Evolutionary conservation across 2,888 invertebrate species (phyloP), one percentile per base, ranked within the genome.

Genomic region (Scaptomyza caliginosa): DNA sequence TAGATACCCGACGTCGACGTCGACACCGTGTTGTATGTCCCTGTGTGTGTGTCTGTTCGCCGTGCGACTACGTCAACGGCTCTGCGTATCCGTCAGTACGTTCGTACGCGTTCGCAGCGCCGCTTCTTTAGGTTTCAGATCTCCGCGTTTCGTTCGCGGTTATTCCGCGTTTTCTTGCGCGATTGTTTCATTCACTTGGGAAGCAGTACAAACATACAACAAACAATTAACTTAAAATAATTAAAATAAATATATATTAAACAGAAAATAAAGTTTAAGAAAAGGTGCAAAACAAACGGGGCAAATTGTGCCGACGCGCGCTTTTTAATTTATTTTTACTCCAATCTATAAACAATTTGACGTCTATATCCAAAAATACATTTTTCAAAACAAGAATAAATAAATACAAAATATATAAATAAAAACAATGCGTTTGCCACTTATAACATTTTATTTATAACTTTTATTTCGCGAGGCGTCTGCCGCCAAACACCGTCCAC

Each of bases 21-120:
- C 39, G 42, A 8, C 39, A 13, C 13, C 28, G 56, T 55, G 49
- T 54, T 64, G 50, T 56, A 67, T 52, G 52, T 57, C 65, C 13
- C 46, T 58, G 39, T 38, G 21, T 36, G 43, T 67, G 52, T 58
- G 75, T 52, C 55, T 65, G 43, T 65, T 74, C 67, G 67, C 62
- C 67, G 69, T 80, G 80, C 75, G 84, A 86, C 86, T 82, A 85
- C 87, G 80, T 81, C 86, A 85, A 86, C 82, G 71, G 50, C 67
- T 59, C 60, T 19, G 56, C 82, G 82, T 84, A 65, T 81, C 85
- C 87, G 87, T 82, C 81, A 82, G 81, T 82, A 86, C 87, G 87
- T 85, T 87, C 83, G 81, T 82, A 86, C 87, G 81, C 81, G 81
- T 86, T 74, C 82, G 81, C 81, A 86, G 59, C 87, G 86, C 86